Percentiles rank a stretch among this genome's conserved stretches.
phyloP scores from a whole-genome alignment of 2,113 vertebrate species.

The Tichodroma muraria region DNA sequence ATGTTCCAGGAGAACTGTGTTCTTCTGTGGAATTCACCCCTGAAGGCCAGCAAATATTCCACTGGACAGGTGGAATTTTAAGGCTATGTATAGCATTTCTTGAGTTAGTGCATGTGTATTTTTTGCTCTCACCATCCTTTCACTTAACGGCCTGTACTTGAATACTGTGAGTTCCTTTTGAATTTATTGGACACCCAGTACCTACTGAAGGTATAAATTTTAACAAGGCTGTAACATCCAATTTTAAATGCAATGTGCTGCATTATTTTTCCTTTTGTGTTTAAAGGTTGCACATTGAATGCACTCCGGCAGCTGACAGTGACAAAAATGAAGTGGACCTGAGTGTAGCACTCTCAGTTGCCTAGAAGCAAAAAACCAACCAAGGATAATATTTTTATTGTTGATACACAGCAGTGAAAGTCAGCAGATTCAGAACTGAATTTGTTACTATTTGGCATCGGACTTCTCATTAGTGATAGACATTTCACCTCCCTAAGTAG shows the following conservation, averaged over 20 bases:
- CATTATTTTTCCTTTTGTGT: background rate
- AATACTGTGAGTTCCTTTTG: background rate
- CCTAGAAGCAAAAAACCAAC: background rate
- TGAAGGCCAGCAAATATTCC: slow-evolving; percentile 12
- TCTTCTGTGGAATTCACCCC: slow-evolving; percentile 30
- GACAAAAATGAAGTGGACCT: background rate
- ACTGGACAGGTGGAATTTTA: slow-evolving; percentile 53
- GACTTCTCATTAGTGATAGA: background rate
- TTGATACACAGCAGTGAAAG: background rate
- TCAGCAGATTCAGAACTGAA: background rate
- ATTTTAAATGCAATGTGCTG: background rate
- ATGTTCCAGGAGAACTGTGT: background rate
- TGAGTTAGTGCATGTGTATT: background rate
- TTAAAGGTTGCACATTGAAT: background rate
- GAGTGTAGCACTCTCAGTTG: background rate
- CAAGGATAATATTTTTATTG: background rate
- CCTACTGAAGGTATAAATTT: background rate
- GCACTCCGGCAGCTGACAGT: background rate
- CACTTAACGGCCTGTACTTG: background rate
- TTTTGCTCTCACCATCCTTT: background rate
- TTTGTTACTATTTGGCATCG: background rate
- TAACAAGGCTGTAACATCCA: background rate
- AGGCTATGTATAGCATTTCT: slow-evolving; percentile 48
- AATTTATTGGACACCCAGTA: background rate
- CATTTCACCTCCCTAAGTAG: background rate